These are phyloP conservation scores for Drosophila kepulauana DNA, from an alignment of 1,140 invertebrate genomes.

Conservation along the genomic window DNA sequence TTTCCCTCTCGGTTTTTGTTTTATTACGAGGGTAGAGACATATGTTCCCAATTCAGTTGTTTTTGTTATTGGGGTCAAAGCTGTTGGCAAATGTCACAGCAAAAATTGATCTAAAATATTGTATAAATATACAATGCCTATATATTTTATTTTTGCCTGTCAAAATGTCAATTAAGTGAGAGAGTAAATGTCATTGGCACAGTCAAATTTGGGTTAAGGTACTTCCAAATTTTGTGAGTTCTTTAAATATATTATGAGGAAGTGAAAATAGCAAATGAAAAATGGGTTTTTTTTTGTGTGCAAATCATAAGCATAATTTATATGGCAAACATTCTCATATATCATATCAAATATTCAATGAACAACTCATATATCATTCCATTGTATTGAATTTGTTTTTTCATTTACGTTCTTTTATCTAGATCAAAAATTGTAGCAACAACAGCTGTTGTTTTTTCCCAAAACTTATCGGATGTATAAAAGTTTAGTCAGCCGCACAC, in stretches of 20 bases:
- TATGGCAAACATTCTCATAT: background rate
- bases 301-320: conserved; percentile 1
- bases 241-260: background rate
- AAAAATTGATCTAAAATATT: conserved; percentile 23
- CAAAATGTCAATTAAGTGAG: conserved; percentile 9
- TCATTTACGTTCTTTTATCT: conserved; percentile 17
- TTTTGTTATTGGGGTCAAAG: conserved; percentile 4
- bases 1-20: background rate
- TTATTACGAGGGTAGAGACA: conserved; percentile 7
- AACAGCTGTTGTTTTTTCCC: conserved; percentile 16
- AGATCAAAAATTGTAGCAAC: conserved; percentile 5
- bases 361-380: background rate
- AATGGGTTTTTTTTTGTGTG: background rate
- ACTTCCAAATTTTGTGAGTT: background rate
- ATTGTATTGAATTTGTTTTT: conserved; percentile 1
- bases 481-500: conserved; percentile 16
- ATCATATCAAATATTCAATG: conserved; percentile 3
- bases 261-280: background rate
- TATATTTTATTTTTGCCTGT: conserved; percentile 7
- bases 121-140: conserved; percentile 23
- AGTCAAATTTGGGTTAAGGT: background rate
- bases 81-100: conserved; percentile 23
- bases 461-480: conserved; percentile 4
- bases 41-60: conserved; percentile 13
- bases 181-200: conserved; percentile 19